phyloP scores from a whole-genome alignment of 2,888 invertebrate species.

The Heliconius ismenius region DNA sequence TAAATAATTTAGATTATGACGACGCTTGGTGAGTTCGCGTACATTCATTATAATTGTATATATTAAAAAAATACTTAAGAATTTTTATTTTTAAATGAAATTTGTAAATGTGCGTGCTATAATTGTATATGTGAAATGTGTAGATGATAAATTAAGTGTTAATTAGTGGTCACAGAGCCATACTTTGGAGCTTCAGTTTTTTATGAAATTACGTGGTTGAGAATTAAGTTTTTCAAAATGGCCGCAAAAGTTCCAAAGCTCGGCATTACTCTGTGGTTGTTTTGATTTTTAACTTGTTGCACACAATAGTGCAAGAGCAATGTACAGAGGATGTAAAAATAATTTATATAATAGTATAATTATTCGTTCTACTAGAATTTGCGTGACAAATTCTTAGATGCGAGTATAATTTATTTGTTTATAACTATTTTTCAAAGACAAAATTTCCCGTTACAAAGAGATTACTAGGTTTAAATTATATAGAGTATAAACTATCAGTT shows the following conservation, averaged over 20 bases:
- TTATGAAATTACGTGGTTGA: neutral
- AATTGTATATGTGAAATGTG: constrained; percentile 69
- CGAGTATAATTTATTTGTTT: constrained; percentile 31
- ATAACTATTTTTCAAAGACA: constrained; percentile 23
- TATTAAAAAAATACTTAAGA: constrained; percentile 47
- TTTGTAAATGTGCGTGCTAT: constrained; percentile 78
- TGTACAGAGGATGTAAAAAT: constrained; percentile 50
- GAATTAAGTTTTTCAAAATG: neutral
- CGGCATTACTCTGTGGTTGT: constrained; percentile 27
- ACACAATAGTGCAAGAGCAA: constrained; percentile 36
- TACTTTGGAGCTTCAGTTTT: constrained; percentile 28
- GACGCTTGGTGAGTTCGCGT: constrained; percentile 61
- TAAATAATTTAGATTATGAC: constrained; percentile 58
- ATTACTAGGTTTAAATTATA: constrained; percentile 35
- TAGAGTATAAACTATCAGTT: constrained; percentile 14
- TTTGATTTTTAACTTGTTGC: constrained; percentile 32
- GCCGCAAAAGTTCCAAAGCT: constrained; percentile 6
- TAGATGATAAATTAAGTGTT: constrained; percentile 41
- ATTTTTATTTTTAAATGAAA: constrained; percentile 57
- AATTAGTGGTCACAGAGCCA: constrained; percentile 37
- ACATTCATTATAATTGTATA: constrained; percentile 49
- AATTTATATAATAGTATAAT: constrained; percentile 48
- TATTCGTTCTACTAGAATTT: constrained; percentile 36
- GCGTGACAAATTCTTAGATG: constrained; percentile 37
- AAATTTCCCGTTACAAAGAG: constrained; percentile 32